Evolutionary conservation across 2,113 vertebrate species (phyloP).

Genomic region (Elephas maximus): DNA sequence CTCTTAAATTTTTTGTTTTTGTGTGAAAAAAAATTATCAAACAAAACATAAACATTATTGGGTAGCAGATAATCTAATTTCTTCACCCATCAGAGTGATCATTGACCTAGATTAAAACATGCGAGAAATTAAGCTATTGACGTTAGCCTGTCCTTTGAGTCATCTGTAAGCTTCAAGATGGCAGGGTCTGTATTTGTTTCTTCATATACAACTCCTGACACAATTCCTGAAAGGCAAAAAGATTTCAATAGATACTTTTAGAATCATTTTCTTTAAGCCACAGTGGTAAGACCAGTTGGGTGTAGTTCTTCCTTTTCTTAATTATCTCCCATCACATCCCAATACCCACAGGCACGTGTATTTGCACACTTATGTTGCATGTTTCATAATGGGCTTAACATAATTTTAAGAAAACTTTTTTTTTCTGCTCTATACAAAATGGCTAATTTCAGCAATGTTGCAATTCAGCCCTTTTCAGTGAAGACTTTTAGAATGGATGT

Average conservation of each 20-base stretch:
- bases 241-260: background rate
- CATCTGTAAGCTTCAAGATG: background rate
- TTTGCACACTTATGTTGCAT: background rate
- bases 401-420: background rate
- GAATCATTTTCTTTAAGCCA: slow-evolving; percentile 18
- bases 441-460: slow-evolving; percentile 46
- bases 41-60: background rate
- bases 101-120: background rate
- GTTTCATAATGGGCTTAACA: slow-evolving; percentile 8
- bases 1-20: background rate
- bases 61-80: background rate
- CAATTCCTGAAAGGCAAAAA: slow-evolving; percentile 8
- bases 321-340: background rate
- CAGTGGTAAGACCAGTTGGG: background rate
- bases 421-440: slow-evolving; percentile 32
- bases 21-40: slow-evolving; percentile 3
- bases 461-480: slow-evolving; percentile 24
- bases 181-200: background rate
- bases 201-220: background rate
- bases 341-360: background rate
- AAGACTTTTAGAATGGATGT: slow-evolving; percentile 58
- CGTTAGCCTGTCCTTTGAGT: slow-evolving; percentile 11
- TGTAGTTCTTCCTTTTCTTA: background rate
- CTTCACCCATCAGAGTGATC: background rate
- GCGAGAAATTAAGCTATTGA: background rate